phyloP scores from a whole-genome alignment of 2,888 invertebrate genomes.

The Callosobruchus maculatus region DNA sequence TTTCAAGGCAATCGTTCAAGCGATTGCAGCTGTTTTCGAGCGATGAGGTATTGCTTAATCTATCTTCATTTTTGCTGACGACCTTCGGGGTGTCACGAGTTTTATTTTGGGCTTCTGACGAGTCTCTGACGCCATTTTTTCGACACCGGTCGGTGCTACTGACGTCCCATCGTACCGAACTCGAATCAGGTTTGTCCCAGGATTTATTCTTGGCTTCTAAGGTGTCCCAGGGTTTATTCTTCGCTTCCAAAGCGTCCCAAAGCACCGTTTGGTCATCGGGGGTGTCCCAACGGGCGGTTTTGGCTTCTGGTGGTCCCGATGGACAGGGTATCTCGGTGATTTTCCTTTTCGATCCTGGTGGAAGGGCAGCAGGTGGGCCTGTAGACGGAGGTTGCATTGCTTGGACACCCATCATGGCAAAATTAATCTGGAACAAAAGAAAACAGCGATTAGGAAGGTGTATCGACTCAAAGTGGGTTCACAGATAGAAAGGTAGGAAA shows the following conservation, averaged over 20 bases:
- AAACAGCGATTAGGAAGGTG: constrained; percentile 1
- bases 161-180: neutral
- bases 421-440: constrained; percentile 47
- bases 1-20: neutral
- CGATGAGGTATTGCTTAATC: neutral
- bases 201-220: neutral
- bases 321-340: constrained; percentile 51
- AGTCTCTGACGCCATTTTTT: neutral
- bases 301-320: constrained; percentile 53
- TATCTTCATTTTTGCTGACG: neutral
- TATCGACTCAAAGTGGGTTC: too few species aligned
- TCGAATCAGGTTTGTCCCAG: neutral
- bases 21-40: neutral
- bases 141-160: neutral
- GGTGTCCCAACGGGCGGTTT: constrained; percentile 55
- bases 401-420: constrained; percentile 75
- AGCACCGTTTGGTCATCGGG: neutral
- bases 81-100: neutral
- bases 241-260: neutral
- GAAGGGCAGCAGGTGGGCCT: neutral
- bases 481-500: too few species aligned
- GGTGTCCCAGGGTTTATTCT: neutral
- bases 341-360: constrained; percentile 55
- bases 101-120: neutral
- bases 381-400: constrained; percentile 48